These are phyloP conservation scores for Cryptus armator DNA, from an alignment of 2,888 invertebrate genomes.

Conservation along the genomic window DNA sequence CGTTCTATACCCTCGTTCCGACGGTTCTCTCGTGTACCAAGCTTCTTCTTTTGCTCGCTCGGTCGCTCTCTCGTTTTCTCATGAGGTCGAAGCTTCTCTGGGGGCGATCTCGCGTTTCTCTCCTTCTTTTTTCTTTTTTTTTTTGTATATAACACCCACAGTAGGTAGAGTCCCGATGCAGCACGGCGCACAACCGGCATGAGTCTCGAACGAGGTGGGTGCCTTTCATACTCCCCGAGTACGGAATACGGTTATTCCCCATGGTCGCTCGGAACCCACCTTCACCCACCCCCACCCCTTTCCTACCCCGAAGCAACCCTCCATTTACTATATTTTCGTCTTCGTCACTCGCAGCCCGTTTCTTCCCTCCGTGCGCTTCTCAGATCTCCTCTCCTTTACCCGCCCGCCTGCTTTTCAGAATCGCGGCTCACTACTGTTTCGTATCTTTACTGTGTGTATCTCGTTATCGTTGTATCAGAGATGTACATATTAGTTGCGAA, in stretches of 20 bases:
- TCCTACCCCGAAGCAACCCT: constrained; percentile 45
- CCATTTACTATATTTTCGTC: constrained; percentile 46
- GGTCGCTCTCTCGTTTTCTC: background rate
- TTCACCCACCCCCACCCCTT: constrained; percentile 2
- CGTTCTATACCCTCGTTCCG: constrained; percentile 3
- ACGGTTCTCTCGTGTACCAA: constrained; percentile 10
- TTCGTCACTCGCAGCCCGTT: constrained; percentile 46
- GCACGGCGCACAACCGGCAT: constrained; percentile 39
- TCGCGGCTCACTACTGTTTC: constrained; percentile 1
- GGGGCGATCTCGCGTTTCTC: constrained; percentile 2
- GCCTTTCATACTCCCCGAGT: constrained; percentile 65
- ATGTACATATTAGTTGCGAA: background rate
- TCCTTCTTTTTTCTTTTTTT: background rate
- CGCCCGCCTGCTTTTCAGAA: constrained; percentile 27
- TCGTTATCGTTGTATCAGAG: background rate
- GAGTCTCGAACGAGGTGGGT: constrained; percentile 68
- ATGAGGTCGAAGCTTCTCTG: background rate
- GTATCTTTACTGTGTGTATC: constrained; percentile 21
- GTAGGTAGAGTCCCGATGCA: constrained; percentile 16
- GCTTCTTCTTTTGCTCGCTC: background rate
- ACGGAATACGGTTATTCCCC: constrained; percentile 71
- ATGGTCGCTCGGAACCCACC: constrained; percentile 65
- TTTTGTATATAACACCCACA: constrained; percentile 27
- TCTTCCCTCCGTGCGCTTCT: constrained; percentile 34
- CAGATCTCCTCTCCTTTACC: constrained; percentile 1